Conservation (phyloP, 2,888 invertebrate genomes). For the Apodemia zela region DNA sequence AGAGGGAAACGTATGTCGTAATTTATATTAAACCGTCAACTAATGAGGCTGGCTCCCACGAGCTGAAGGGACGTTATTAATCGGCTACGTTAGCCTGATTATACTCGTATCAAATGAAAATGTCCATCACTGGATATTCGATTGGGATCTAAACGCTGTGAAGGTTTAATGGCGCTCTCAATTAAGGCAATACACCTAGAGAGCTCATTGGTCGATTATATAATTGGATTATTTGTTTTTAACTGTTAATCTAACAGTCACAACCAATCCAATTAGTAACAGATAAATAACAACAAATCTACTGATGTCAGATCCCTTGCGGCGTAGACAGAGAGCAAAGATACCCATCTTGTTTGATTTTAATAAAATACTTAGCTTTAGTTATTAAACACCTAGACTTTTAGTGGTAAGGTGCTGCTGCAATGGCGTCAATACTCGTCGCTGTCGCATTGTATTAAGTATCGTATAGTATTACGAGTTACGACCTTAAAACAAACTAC, state of each 20-base stretch:
- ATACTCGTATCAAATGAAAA: constrained; percentile 31
- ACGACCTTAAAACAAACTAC: no score
- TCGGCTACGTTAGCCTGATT: constrained; percentile 31
- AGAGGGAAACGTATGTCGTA: constrained; percentile 8
- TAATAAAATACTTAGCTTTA: no score
- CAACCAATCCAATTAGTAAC: no score
- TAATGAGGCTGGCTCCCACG: constrained; percentile 38
- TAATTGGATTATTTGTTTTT: constrained; percentile 4
- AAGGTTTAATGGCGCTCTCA: constrained; percentile 27
- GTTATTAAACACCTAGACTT: no score
- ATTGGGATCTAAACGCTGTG: constrained; percentile 27
- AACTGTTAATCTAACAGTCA: background rate
- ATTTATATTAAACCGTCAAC: constrained; percentile 28
- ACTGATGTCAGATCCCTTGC: no score
- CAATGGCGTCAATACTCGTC: no score
- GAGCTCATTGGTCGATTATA: background rate
- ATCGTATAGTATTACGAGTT: no score
- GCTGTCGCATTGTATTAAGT: no score
- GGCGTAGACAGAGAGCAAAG: no score
- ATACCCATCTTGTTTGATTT: no score
- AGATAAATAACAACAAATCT: no score
- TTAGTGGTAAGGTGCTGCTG: no score
- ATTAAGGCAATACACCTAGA: constrained; percentile 8
- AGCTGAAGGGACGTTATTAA: constrained; percentile 35
- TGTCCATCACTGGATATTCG: constrained; percentile 30